Percentiles rank a stretch among this genome's conserved stretches.
Evolutionary conservation across 1,140 invertebrate genomes (phyloP).

Genomic region (Tetramorium alpestre): DNA sequence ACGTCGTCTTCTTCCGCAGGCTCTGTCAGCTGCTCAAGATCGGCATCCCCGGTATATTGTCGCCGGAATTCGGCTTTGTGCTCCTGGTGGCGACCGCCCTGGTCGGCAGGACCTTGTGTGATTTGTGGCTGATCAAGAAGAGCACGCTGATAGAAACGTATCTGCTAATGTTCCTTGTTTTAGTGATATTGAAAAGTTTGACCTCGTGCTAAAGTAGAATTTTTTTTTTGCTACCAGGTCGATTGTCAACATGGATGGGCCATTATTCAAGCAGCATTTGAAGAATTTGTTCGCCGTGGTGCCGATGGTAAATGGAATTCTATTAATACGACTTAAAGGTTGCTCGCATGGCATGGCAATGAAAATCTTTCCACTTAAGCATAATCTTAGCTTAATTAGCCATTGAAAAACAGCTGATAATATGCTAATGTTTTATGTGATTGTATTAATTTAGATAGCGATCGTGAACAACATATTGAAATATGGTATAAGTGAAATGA

Average conservation of each 20-base stretch:
- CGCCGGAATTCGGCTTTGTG: conserved; percentile 92
- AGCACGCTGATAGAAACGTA: conserved; percentile 97
- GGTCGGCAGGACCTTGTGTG: conserved; percentile 95
- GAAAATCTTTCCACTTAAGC: conserved; percentile 38
- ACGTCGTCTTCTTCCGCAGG: conserved; percentile 93
- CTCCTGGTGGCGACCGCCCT: conserved; percentile 93
- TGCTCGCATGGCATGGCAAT: conserved; percentile 19
- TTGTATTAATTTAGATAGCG: conserved; percentile 89
- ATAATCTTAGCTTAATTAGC: conserved; percentile 45
- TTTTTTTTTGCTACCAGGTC: conserved; percentile 87
- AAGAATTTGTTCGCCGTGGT: conserved; percentile 92
- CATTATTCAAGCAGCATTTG: conserved; percentile 91
- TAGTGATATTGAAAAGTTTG: not conserved
- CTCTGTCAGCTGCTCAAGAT: conserved; percentile 92
- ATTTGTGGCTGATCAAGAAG: conserved; percentile 98
- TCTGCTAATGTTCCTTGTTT: conserved; percentile 56
- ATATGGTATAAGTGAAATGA: conserved; percentile 97
- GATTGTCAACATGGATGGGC: conserved; percentile 95
- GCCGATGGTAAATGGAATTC: conserved; percentile 90
- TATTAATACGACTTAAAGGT: not conserved
- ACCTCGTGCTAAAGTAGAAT: not conserved
- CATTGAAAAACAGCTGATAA: conserved; percentile 47
- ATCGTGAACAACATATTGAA: conserved; percentile 97
- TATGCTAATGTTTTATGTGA: conserved; percentile 50
- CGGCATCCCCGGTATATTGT: conserved; percentile 92